phyloP scores from a whole-genome alignment of 64 coral and sea anemone genomes.

The Orbicella faveolata region DNA sequence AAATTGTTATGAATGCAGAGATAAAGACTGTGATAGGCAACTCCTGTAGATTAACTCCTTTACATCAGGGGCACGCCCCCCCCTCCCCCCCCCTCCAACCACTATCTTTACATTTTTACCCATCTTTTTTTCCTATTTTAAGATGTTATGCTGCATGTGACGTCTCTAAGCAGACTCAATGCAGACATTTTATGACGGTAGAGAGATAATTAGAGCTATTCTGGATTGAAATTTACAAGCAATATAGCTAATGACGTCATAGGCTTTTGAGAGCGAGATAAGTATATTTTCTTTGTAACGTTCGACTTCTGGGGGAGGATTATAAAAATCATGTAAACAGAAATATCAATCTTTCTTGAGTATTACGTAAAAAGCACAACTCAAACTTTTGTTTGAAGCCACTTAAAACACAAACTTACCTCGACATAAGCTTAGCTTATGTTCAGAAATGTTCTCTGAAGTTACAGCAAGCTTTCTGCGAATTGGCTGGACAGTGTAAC shows the following conservation, averaged over 20 bases:
- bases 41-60: no score
- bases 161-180: not conserved
- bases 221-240: not conserved
- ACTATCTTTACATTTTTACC: not conserved
- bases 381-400: not conserved
- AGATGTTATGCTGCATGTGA: not conserved
- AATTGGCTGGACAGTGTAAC: no score
- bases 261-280: not conserved
- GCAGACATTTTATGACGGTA: not conserved
- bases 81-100: no score
- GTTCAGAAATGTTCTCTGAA: not conserved
- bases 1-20: no score
- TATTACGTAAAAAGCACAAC: not conserved
- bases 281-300: not conserved
- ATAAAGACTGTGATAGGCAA: no score
- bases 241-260: constrained; percentile 15
- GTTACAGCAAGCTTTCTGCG: not conserved
- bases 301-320: not conserved
- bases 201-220: not conserved
- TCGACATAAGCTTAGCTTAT: not conserved
- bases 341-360: not conserved
- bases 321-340: not conserved
- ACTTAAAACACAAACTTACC: not conserved
- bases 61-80: no score
- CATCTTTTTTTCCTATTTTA: not conserved